Conservation (phyloP, 2,888 invertebrate species). For the Chloroclysta siterata region DNA sequence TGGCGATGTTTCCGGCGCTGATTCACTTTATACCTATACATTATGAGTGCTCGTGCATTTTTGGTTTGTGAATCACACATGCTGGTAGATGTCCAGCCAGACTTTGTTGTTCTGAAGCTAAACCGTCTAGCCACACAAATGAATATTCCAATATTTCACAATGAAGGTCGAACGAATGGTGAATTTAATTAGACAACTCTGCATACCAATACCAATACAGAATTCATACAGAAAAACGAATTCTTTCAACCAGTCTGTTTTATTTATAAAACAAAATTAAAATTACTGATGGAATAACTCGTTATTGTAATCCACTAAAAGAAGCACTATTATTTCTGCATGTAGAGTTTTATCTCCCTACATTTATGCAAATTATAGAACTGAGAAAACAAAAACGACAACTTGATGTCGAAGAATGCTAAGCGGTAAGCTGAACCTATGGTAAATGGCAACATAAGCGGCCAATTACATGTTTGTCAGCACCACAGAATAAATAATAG, state of each 20-base stretch:
- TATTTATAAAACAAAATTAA: neutral
- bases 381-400: slow-evolving; percentile 14
- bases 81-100: slow-evolving; percentile 72
- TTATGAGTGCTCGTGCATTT: slow-evolving; percentile 79
- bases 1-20: slow-evolving; percentile 83
- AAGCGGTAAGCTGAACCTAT: slow-evolving; percentile 9
- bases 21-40: slow-evolving; percentile 67
- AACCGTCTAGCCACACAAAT: slow-evolving; percentile 60
- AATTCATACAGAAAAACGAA: neutral
- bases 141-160: slow-evolving; percentile 30
- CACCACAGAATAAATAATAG: no score
- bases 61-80: slow-evolving; percentile 80
- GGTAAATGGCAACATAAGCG: slow-evolving; percentile 8
- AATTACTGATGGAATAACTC: neutral
- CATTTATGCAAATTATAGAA: slow-evolving; percentile 13
- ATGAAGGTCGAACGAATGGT: slow-evolving; percentile 21
- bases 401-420: slow-evolving; percentile 3
- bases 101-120: slow-evolving; percentile 59
- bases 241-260: neutral
- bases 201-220: neutral
- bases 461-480: slow-evolving; percentile 7
- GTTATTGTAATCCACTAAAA: neutral
- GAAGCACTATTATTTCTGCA: slow-evolving; percentile 6
- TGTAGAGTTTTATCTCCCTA: neutral
- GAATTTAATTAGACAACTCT: slow-evolving; percentile 7